Percentiles rank a stretch among this genome's conserved stretches.
Conservation (phyloP, 2,888 invertebrate species). For the Xanthia icteritia region DNA sequence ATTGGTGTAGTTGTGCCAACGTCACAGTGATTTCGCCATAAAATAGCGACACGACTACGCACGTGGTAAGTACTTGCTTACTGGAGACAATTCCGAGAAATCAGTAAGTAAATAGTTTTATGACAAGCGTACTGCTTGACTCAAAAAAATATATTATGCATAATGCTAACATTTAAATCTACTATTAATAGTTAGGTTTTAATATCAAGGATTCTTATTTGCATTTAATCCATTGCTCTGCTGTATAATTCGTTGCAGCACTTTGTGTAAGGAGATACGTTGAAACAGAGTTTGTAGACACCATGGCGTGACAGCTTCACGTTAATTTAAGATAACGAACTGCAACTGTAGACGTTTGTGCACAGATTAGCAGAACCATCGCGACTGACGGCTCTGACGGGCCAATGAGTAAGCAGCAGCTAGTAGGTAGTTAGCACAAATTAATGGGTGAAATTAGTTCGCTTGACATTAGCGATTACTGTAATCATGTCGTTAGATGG, state of each 20-base stretch:
- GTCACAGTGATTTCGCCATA: slow-evolving; percentile 76
- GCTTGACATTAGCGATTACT: slow-evolving; percentile 48
- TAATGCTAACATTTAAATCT: slow-evolving; percentile 20
- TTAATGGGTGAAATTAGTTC: slow-evolving; percentile 49
- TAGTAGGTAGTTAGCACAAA: slow-evolving; percentile 24
- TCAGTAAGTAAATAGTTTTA: slow-evolving; percentile 72
- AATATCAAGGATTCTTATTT: slow-evolving; percentile 17
- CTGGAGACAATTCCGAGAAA: slow-evolving; percentile 80
- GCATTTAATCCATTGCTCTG: background rate
- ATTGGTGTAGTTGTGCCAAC: slow-evolving; percentile 61
- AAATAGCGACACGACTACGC: slow-evolving; percentile 72
- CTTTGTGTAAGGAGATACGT: slow-evolving; percentile 54
- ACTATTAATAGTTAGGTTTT: background rate
- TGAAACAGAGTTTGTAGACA: slow-evolving; percentile 45
- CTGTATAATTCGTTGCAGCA: slow-evolving; percentile 21
- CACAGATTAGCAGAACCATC: slow-evolving; percentile 37
- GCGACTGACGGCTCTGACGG: slow-evolving; percentile 26
- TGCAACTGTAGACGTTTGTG: slow-evolving; percentile 43
- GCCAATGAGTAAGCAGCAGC: slow-evolving; percentile 46
- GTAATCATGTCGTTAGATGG: slow-evolving; percentile 35
- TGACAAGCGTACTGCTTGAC: slow-evolving; percentile 53
- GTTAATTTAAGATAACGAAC: slow-evolving; percentile 53
- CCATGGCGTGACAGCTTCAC: slow-evolving; percentile 56
- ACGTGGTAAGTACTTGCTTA: slow-evolving; percentile 76
- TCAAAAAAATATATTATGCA: slow-evolving; percentile 44